These are phyloP conservation scores for Lingula anatina DNA, from an alignment of 2,888 invertebrate genomes.

Conservation along the genomic window DNA sequence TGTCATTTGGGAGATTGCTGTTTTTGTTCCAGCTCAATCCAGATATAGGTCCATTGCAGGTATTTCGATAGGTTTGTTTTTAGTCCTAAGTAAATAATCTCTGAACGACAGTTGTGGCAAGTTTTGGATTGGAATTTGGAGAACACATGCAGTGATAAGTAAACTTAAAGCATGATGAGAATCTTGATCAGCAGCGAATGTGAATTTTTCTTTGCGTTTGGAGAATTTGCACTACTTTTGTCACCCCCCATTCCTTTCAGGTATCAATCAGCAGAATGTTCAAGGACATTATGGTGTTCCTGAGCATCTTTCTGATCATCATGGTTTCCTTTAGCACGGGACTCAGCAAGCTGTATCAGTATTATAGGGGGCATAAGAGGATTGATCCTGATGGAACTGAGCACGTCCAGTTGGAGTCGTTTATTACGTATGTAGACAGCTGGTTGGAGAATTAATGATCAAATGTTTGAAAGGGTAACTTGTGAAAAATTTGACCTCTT, in stretches of 20 bases:
- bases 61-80: conserved; percentile 1
- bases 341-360: conserved; percentile 62
- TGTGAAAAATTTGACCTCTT: too few relatives aligned
- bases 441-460: conserved; percentile 47
- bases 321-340: conserved; percentile 62
- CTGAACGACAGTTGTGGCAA: too few relatives aligned
- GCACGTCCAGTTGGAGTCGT: conserved; percentile 59
- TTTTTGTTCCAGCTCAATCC: conserved; percentile 63
- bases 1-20: conserved; percentile 64
- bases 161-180: too few relatives aligned
- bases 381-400: conserved; percentile 60
- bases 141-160: too few relatives aligned
- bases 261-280: conserved; percentile 63
- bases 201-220: too few relatives aligned
- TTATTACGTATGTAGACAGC: conserved; percentile 48
- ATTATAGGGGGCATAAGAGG: conserved; percentile 64
- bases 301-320: conserved; percentile 61
- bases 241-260: not conserved
- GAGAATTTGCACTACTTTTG: too few relatives aligned
- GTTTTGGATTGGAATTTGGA: too few relatives aligned
- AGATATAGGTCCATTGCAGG: conserved; percentile 61
- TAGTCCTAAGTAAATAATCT: too few relatives aligned
- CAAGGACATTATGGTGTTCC: conserved; percentile 63
- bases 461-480: too few relatives aligned
- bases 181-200: too few relatives aligned